Evolutionary conservation across 2,888 invertebrate genomes (phyloP).

Genomic region (Stenurella melanura): DNA sequence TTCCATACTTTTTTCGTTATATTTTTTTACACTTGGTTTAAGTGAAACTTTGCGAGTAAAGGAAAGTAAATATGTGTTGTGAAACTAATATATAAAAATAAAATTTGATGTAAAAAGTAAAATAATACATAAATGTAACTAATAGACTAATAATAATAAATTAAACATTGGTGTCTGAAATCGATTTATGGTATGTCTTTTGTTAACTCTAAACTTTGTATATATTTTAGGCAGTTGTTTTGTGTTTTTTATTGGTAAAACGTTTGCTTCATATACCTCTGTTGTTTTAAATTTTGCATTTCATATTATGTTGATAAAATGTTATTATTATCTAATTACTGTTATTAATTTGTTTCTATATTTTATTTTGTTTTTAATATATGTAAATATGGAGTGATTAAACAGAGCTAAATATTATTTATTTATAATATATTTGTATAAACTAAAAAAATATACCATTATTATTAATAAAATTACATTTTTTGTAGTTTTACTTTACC

Average conservation of each 20-base stretch:
- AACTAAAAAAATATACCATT: conserved; percentile 30
- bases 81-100: conserved; percentile 7
- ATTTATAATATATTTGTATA: conserved; percentile 40
- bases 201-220: background rate
- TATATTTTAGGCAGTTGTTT: background rate
- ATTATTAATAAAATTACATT: background rate
- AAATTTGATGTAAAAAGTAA: conserved; percentile 23
- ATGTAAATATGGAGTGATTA: conserved; percentile 19
- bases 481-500: background rate
- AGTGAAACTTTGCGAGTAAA: background rate
- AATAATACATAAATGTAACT: conserved; percentile 24
- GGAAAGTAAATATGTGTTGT: conserved; percentile 12
- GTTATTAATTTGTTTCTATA: conserved; percentile 24
- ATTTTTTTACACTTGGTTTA: background rate
- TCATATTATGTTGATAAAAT: background rate
- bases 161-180: conserved; percentile 21
- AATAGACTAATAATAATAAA: conserved; percentile 16
- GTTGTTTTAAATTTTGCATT: background rate
- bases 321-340: conserved; percentile 9
- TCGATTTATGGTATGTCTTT: background rate
- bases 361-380: conserved; percentile 27
- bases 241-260: background rate
- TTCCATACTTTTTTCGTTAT: background rate
- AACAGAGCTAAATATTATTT: conserved; percentile 37
- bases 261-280: background rate